Percentiles rank a stretch among this genome's conserved stretches.
These are phyloP conservation scores for Stegana nigrithorax DNA, from an alignment of 2,888 invertebrate genomes.

Conservation along the genomic window DNA sequence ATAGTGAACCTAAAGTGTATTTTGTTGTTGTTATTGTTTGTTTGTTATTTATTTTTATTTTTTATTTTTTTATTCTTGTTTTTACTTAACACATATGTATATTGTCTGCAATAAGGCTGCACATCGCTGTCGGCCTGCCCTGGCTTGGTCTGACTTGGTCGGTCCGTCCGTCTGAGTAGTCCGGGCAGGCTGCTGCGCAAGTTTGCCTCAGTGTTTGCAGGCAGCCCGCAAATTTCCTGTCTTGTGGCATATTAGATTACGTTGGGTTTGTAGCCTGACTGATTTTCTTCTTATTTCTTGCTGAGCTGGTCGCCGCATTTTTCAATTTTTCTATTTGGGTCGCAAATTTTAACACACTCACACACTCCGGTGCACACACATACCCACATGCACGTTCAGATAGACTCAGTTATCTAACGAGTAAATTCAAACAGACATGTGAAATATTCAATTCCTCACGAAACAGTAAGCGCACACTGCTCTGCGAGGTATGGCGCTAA, in stretches of 20 bases:
- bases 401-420: constrained; percentile 12
- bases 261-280: not conserved
- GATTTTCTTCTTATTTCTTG: not conserved
- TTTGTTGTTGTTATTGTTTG: too few relatives aligned
- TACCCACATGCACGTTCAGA: constrained; percentile 23
- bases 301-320: constrained; percentile 28
- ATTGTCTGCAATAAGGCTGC: too few relatives aligned
- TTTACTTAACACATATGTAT: too few relatives aligned
- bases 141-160: not conserved
- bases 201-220: not conserved
- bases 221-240: constrained; percentile 48
- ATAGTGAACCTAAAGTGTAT: too few relatives aligned
- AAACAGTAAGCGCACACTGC: constrained; percentile 41
- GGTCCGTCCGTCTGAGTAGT: too few relatives aligned
- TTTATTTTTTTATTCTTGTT: too few relatives aligned
- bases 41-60: too few relatives aligned
- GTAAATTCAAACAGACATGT: constrained; percentile 52
- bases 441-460: constrained; percentile 53
- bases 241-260: constrained; percentile 50
- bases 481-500: constrained; percentile 20
- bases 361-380: constrained; percentile 29
- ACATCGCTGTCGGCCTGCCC: too few relatives aligned
- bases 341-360: constrained; percentile 26
- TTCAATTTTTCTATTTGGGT: constrained; percentile 49
- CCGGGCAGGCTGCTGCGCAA: too few relatives aligned